Evolutionary conservation across 2,888 invertebrate genomes (phyloP), one percentile per base, ranked within the genome.

Genomic region (Hirtodrosophila confusa): DNA sequence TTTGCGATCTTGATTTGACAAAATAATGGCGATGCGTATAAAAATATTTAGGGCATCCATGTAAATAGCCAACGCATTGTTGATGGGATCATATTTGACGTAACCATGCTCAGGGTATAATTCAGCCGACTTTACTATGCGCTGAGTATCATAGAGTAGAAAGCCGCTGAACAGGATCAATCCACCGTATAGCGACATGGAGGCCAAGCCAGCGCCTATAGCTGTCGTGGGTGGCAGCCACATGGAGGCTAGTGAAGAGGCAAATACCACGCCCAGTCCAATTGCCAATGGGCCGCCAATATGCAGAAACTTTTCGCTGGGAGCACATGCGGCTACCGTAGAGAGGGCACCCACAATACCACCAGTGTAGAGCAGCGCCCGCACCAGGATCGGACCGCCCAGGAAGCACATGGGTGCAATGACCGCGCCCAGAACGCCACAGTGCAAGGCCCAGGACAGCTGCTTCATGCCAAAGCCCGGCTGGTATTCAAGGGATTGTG

Each of bases 21-120:
- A 90, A 78, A 99, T 97, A 89, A 95, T 95, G 1, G 96, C 97
- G 86, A 99, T 96, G 75, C 99, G 94, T 88, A 99, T 95, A 91
- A 99, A 99, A 89, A 99, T 99, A 92, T 99, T 99, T 61, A 99
- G 90, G 0, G 97, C 95, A 90, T 99, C 99, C 94, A 99, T 92
- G 91, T 98, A 99, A 77, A 99, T 97, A 2, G 97, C 95, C 88
- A 99, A 94, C 4, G 97, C 96, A 56, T 98, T 98, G 93, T 99
- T 98, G 75, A 99, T 94, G 0, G 99, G 99, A 93, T 99, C 99
- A 90, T 94, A 99, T 2, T 95, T 95, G 65, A 92, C 90, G 62
- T 94, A 94, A 78, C 94, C 93, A 5, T 77, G 23, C 39, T 92
- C 83, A 1, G 98, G 98, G 89, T 97, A 94, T 27, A 92, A 92